phyloP scores from a whole-genome alignment of 2,888 invertebrate genomes.

The Thera britannica region DNA sequence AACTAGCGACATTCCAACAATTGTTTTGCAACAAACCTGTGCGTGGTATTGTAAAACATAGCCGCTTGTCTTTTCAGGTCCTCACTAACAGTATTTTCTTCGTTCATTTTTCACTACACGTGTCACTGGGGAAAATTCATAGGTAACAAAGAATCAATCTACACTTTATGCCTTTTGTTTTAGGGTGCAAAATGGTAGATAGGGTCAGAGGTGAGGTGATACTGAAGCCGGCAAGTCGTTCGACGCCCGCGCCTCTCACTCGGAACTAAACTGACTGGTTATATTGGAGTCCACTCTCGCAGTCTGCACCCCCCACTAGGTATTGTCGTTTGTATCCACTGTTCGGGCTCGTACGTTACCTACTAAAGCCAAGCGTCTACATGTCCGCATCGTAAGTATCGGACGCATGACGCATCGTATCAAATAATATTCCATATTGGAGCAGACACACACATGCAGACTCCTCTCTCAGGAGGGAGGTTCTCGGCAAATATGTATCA shows the following conservation, averaged over 20 bases:
- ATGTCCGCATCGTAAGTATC: too few species aligned
- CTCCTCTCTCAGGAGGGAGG: too few species aligned
- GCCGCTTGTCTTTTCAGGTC: constrained; percentile 79
- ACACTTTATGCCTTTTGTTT: constrained; percentile 29
- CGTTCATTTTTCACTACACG: constrained; percentile 65
- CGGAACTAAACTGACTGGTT: constrained; percentile 54
- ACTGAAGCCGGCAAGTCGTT: constrained; percentile 64
- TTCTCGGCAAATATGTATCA: too few species aligned
- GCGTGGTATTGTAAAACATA: constrained; percentile 78
- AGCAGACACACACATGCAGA: too few species aligned
- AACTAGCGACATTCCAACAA: constrained; percentile 43
- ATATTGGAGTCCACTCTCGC: constrained; percentile 64
- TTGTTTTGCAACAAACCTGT: constrained; percentile 66
- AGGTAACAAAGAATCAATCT: constrained; percentile 26
- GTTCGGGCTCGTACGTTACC: constrained; percentile 47
- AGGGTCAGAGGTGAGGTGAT: constrained; percentile 51
- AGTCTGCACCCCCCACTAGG: constrained; percentile 68
- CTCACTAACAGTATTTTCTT: constrained; percentile 72
- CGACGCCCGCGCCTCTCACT: constrained; percentile 80
- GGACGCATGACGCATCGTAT: too few species aligned
- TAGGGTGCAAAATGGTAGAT: constrained; percentile 40
- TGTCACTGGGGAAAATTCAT: constrained; percentile 45
- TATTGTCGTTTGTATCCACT: constrained; percentile 49
- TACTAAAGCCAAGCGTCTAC: neutral
- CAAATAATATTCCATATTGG: too few species aligned